Percentiles rank a stretch among this genome's conserved stretches.
These are phyloP conservation scores for Porphyrio hochstetteri DNA, from an alignment of 2,113 vertebrate species.

Conservation along the genomic window DNA sequence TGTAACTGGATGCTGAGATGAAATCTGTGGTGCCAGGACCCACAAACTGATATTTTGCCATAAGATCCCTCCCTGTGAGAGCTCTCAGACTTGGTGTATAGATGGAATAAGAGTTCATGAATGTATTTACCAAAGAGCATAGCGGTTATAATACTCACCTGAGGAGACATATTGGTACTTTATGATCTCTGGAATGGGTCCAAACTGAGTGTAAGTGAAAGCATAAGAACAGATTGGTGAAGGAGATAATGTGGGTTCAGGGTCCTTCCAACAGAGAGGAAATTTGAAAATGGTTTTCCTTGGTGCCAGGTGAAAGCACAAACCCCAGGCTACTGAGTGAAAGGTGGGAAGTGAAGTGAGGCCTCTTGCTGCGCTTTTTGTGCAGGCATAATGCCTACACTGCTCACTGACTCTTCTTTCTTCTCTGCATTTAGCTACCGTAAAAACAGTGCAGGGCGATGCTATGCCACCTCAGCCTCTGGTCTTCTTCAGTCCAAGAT, in stretches of 20 bases:
- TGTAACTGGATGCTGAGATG: background rate
- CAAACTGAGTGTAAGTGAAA: background rate
- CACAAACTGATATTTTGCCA: background rate
- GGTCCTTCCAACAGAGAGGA: background rate
- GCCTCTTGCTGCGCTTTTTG: background rate
- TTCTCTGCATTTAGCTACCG: background rate
- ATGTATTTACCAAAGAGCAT: background rate
- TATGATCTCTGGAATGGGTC: background rate
- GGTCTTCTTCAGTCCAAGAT: background rate
- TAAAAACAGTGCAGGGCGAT: background rate
- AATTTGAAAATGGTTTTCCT: background rate
- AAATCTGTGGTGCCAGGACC: background rate
- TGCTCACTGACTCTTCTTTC: background rate
- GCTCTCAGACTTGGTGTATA: background rate
- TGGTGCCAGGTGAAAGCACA: background rate
- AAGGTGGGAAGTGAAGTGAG: background rate
- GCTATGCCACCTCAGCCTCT: background rate
- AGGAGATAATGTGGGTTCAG: background rate
- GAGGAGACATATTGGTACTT: background rate
- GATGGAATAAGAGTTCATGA: background rate
- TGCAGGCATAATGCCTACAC: background rate
- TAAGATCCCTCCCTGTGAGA: background rate
- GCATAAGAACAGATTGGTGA: background rate
- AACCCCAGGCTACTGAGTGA: background rate
- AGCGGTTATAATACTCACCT: background rate